Percentiles rank a stretch among this genome's conserved stretches.
These are phyloP conservation scores for Drosophila orena DNA, from an alignment of 1,140 invertebrate species.

Conservation along the genomic window DNA sequence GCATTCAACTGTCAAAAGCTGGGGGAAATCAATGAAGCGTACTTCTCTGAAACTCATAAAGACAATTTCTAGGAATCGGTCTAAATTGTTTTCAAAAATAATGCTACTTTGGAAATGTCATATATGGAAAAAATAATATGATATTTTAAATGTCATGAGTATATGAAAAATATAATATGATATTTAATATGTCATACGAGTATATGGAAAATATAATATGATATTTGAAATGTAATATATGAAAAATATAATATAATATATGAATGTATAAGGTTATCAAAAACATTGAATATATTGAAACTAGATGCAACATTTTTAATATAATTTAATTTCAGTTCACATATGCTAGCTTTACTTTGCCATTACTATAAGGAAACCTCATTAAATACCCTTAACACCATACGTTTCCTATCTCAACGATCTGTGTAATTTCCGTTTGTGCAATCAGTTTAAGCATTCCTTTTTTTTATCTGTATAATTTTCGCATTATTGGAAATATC, in stretches of 20 bases:
- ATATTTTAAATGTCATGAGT: too few species aligned
- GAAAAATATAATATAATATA: too few species aligned
- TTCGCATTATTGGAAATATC: slow-evolving; percentile 64
- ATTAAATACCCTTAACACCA: slow-evolving; percentile 16
- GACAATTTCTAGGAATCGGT: not conserved
- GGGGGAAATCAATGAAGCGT: slow-evolving; percentile 39
- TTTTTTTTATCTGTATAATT: slow-evolving; percentile 59
- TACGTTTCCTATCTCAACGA: slow-evolving; percentile 22
- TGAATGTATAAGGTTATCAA: too few species aligned
- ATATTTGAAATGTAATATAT: too few species aligned
- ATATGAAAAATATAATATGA: too few species aligned
- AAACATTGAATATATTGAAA: too few species aligned
- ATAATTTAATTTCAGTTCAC: not conserved
- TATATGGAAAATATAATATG: too few species aligned
- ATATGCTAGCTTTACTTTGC: not conserved
- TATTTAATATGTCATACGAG: too few species aligned
- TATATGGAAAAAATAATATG: not conserved
- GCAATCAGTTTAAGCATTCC: slow-evolving; percentile 23
- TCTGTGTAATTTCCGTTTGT: slow-evolving; percentile 53
- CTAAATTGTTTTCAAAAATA: too few species aligned
- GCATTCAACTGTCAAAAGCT: slow-evolving; percentile 80
- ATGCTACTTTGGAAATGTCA: not conserved
- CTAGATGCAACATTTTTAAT: too few species aligned
- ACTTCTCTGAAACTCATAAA: slow-evolving; percentile 16
- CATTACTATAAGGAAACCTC: not conserved